Base-by-base conservation (phyloP, 1,140 invertebrate species). In the Pseudachorutes palmiensis region DNA sequence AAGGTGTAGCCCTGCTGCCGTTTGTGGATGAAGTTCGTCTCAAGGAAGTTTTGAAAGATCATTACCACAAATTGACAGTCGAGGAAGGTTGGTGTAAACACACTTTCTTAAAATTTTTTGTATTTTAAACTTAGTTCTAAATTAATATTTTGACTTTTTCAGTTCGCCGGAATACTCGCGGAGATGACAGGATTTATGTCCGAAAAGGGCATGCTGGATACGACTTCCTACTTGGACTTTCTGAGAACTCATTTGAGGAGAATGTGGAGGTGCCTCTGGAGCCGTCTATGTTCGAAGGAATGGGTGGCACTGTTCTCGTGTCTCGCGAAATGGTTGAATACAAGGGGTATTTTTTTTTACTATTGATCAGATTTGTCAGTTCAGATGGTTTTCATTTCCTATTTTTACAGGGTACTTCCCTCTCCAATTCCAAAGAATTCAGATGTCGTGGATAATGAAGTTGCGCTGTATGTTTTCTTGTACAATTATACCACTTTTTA, bases 11-110 rank as follows among this genome's bases (percentile, higher is more conserved):
- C 2, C 78, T 99, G 12, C 79, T 99, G 60, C 97, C 97, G 33
- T 99, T 99, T 82, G 97, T 99, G 0, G 95, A 99, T 76, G 96
- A 99, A 80, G 84, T 83, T 55, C 81, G 96, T 69, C 82, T 99
- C 26, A 90, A 96, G 75, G 88, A 88, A 74, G 92, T 94, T 1
- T 79, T 99, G 24, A 81, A 86, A 69, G 84, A 86, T 2, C 91
- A 89, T 73, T 94, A 97, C 75, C 78, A 83, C 1, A 79, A 85
- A 62, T 79, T 98, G 32, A 90, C 92, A 0, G 80, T 84, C 45
- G 61, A 63, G 16, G 61, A 63, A 41, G 33, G 59, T 63, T n/a
- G n/a, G n/a, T n/a, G n/a, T n/a, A n/a, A n/a, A n/a, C n/a, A n/a
- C n/a, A n/a, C n/a, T n/a, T n/a, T n/a, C n/a, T n/a, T 19, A 9